Base-by-base conservation (phyloP, 2,888 invertebrate species). In the Cephus runcator region DNA sequence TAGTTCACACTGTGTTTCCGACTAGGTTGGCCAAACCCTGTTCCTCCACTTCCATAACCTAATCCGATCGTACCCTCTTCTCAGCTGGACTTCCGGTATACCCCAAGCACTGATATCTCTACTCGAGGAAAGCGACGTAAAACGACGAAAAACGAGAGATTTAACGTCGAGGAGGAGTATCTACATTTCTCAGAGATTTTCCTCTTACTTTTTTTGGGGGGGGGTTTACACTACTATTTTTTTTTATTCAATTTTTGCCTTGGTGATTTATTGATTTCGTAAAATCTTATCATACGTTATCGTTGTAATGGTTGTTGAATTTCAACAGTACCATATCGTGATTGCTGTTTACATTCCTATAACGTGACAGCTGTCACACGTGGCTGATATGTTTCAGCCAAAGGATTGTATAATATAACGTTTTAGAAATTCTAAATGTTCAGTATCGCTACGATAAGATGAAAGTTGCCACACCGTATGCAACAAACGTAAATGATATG, bases 1-100 rank as follows among this genome's bases (percentile, higher is more conserved):
- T 90, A 89, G 89, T 88, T 90, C 90, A 89, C 80, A 71, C 71
- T 31, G 71, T 56, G 56, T 33, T 71, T 71, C 71, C 71, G 71
- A 71, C 71, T 71, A 31, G 71, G 71, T 71, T 33, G 12, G 71
- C 71, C 31, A 12, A 23, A 31, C 33, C 71, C 56, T 56, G 56
- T 56, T 56, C 23, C 56, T 56, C 56, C 56, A 23, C 56, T 56
- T 56, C 56, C 56, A 9, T 56, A 9, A 56, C 56, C 56, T 56
- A 56, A 56, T 56, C 56, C 56, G 56, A 56, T 56, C 56, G 56
- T 23, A 56, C 56, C 56, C 56, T 56, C 56, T 56, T 56, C 56
- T 56, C 56, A 9, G 56, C 56, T 23, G 56, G 56, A 56, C 56
- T 56, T 56, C 56, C 56, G 56, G 15, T 56, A 56, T 23, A 23